A percentile compares a stretch with the other conserved stretches of the same genome.
These are phyloP conservation scores for Stenodema calcarata DNA, from an alignment of 2,888 invertebrate genomes.

Conservation along the genomic window DNA sequence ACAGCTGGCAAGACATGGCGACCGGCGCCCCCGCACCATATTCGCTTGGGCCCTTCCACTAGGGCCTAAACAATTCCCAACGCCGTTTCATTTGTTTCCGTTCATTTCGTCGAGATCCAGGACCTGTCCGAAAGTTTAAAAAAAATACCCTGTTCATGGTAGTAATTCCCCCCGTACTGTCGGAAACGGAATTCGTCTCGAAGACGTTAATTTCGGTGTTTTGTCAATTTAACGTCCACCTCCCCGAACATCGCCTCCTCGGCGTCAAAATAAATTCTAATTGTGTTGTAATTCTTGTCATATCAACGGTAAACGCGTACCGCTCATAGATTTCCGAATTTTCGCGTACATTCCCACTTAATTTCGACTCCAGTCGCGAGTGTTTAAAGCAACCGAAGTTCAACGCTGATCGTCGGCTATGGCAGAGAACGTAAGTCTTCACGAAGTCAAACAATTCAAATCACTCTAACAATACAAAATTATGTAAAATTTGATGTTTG, in stretches of 20 bases:
- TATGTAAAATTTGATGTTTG: too few relatives aligned
- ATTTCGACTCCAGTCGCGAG: not conserved
- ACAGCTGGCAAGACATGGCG: conserved; percentile 29
- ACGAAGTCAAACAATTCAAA: not conserved
- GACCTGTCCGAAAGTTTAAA: too few relatives aligned
- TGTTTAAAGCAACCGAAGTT: not conserved
- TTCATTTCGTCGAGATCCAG: not conserved
- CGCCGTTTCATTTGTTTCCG: not conserved
- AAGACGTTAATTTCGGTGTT: too few relatives aligned
- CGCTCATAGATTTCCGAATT: not conserved
- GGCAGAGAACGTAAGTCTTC: conserved; percentile 6
- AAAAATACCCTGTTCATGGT: too few relatives aligned
- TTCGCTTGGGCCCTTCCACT: not conserved
- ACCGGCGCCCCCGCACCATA: not conserved
- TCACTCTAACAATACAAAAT: too few relatives aligned
- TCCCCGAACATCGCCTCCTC: too few relatives aligned
- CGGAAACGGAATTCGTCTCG: too few relatives aligned
- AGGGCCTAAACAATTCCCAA: not conserved
- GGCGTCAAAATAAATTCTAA: too few relatives aligned
- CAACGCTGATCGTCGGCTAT: not conserved
- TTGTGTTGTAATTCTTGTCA: too few relatives aligned
- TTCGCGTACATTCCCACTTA: not conserved
- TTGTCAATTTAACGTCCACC: too few relatives aligned
- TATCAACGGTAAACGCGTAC: too few relatives aligned
- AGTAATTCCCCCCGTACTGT: too few relatives aligned